Evolutionary conservation across 2,113 vertebrate genomes (phyloP), one percentile per base, ranked within the genome.

Genomic region (Cercopithecus mona): DNA sequence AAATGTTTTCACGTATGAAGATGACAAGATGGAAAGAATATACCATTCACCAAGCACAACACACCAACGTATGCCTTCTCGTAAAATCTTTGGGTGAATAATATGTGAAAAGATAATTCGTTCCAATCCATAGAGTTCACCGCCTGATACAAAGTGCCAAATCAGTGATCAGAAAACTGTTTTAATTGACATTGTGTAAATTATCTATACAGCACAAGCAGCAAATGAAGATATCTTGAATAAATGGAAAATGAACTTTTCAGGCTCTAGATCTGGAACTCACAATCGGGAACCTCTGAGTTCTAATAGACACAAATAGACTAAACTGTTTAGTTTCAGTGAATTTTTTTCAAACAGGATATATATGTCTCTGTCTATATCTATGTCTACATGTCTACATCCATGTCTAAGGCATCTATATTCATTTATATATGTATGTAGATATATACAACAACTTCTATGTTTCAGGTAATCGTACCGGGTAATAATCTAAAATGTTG

Each of bases 1-100:
- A 98, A 98, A 98, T 97, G 92, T 97, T 98, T 97, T 97, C 90
- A 88, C 70, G 50, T 72, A 95, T 94, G 81, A 97, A 98, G 96
- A 98, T 90, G 97, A 95, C 97, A 98, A 96, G 1, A 4, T 48
- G 66, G 96, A 80, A 90, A 98, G 98, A 98, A 93, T 92, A 96
- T 35, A 98, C 87, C 91, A 79, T 97, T 97, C 57, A 96, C 98
- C 97, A 98, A 97, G 57, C 76, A 80, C 32, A 97, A 93, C 45
- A 85, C 76, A 93, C 70, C 72, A 94, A 97, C 0, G 23, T 70
- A 97, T 93, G 75, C 52, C 30, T 92, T 97, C 45, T 38, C 23
- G 5, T 87, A 93, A 94, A 97, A 89, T 96, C 98, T 73, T 97
- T 97, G 52, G 93, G 86, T 57, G 35, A 72, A 98, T 96, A 97